Conservation (phyloP, 2,888 invertebrate genomes). For the Caenorhabditis japonica region DNA sequence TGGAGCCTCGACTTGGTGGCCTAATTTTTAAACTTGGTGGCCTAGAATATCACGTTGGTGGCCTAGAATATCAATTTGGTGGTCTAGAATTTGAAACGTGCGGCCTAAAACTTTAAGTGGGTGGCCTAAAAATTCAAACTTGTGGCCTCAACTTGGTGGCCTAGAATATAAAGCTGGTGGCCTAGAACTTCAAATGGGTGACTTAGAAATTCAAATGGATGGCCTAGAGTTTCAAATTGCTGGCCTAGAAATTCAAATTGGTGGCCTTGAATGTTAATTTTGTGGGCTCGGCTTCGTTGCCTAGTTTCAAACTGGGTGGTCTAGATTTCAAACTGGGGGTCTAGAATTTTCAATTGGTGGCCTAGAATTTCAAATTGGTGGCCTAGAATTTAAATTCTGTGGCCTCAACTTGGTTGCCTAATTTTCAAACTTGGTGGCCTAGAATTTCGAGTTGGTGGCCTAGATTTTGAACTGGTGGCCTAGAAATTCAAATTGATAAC, state of each 20-base stretch:
- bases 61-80: neutral
- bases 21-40: neutral
- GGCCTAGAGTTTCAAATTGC: neutral
- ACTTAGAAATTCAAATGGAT: neutral
- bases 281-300: neutral
- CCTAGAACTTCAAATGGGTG: neutral
- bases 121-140: neutral
- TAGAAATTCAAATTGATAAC: neutral
- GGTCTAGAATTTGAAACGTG: neutral
- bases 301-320: no score
- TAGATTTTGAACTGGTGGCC: no score
- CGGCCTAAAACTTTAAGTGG: no score
- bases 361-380: neutral
- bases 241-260: neutral
- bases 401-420: neutral
- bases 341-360: no score
- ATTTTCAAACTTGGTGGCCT: neutral
- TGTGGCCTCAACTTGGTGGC: neutral
- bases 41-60: neutral
- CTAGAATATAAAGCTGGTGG: neutral
- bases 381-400: neutral
- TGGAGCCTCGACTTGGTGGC: neutral
- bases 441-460: neutral
- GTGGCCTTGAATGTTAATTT: neutral
- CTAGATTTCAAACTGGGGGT: no score